phyloP scores from a whole-genome alignment of 2,888 invertebrate species.

The Congeria kusceri region DNA sequence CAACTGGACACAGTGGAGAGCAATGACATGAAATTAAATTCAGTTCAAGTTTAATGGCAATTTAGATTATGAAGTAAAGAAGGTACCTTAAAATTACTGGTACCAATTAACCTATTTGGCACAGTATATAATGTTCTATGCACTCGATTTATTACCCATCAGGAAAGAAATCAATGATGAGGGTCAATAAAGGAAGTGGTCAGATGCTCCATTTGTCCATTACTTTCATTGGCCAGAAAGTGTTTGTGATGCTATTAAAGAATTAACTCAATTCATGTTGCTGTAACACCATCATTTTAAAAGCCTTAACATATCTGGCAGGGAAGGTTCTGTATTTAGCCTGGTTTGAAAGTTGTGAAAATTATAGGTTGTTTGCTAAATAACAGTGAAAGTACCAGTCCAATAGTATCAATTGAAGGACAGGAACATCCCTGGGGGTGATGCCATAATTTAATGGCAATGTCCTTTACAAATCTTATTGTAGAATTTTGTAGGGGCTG shows the following conservation, averaged over 20 bases:
- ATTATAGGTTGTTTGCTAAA: slow-evolving; percentile 37
- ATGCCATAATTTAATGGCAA: slow-evolving; percentile 31
- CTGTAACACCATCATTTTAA: slow-evolving; percentile 21
- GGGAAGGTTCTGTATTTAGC: slow-evolving; percentile 15
- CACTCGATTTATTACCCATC: too few species aligned
- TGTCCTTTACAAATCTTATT: slow-evolving; percentile 16
- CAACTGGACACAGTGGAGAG: too few species aligned
- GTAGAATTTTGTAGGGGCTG: slow-evolving; percentile 17
- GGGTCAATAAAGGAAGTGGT: neutral
- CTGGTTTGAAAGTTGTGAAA: slow-evolving; percentile 41
- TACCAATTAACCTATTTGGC: too few species aligned
- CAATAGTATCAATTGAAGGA: slow-evolving; percentile 23
- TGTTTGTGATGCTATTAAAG: slow-evolving; percentile 30
- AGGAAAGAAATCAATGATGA: neutral
- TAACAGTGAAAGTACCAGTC: slow-evolving; percentile 35
- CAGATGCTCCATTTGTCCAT: neutral
- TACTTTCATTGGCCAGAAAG: slow-evolving; percentile 1
- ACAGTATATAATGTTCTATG: too few species aligned
- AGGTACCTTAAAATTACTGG: too few species aligned
- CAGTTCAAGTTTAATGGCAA: too few species aligned
- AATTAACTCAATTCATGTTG: slow-evolving; percentile 11
- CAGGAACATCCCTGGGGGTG: slow-evolving; percentile 25
- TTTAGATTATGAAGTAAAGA: too few species aligned
- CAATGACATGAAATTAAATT: too few species aligned
- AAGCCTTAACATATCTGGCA: slow-evolving; percentile 28